Conservation (phyloP, 53 echinoderm and acorn worm species). For the Holothuria scabra region DNA sequence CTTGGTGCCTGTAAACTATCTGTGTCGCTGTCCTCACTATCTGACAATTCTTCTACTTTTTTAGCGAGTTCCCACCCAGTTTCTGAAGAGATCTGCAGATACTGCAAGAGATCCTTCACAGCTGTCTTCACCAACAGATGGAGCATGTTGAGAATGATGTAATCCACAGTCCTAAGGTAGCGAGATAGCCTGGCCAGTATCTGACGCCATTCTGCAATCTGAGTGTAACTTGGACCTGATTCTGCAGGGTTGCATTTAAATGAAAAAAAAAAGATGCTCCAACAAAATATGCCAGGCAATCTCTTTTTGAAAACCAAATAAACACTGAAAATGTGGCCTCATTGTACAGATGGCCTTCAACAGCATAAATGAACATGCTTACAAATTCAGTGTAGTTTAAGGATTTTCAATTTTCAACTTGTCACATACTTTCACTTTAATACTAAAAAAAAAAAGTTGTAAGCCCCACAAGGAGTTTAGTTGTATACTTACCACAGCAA, state of each 20-base stretch:
- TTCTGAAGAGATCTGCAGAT: conserved; percentile 71
- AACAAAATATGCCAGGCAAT: not conserved
- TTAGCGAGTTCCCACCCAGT: conserved; percentile 71
- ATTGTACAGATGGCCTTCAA: too few relatives aligned
- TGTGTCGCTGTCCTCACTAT: conserved; percentile 60
- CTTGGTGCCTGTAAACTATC: conserved; percentile 50
- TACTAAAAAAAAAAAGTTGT: too few relatives aligned
- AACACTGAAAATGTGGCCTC: too few relatives aligned
- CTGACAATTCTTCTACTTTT: conserved; percentile 40
- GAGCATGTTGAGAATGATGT: conserved; percentile 91
- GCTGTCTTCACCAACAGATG: conserved; percentile 92
- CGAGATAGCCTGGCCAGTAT: conserved; percentile 83
- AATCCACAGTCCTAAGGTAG: conserved; percentile 95
- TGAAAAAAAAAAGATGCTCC: not conserved
- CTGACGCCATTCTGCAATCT: conserved; percentile 98
- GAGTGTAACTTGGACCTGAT: conserved; percentile 91
- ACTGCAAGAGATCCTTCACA: conserved; percentile 70
- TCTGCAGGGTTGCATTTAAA: conserved; percentile 42
- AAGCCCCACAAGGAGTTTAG: too few relatives aligned
- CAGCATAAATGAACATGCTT: too few relatives aligned
- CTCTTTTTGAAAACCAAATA: not conserved
- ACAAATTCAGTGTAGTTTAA: too few relatives aligned
- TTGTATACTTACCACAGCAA: too few relatives aligned
- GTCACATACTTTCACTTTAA: too few relatives aligned
- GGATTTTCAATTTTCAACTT: too few relatives aligned